Conservation (phyloP, 2,113 vertebrate species). For the Panthera tigris region DNA sequence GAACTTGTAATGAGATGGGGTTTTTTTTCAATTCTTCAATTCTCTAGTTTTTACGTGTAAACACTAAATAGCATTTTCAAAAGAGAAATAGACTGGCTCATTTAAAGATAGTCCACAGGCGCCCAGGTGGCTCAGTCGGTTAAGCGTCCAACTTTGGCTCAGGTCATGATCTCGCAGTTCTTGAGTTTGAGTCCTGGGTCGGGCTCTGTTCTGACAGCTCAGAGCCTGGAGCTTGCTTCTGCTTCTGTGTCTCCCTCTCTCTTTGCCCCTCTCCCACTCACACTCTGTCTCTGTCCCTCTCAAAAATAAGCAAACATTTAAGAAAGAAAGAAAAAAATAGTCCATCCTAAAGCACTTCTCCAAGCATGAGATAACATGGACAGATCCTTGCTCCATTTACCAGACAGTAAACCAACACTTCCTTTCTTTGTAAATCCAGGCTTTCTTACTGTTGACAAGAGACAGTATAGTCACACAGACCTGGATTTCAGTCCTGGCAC, state of each 20-base stretch:
- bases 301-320: too few species aligned
- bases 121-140: too few species aligned
- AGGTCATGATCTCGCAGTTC: too few species aligned
- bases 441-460: not conserved
- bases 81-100: not conserved
- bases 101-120: not conserved
- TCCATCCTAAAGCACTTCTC: not conserved
- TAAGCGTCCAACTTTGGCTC: too few species aligned
- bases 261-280: too few species aligned
- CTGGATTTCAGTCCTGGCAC: not conserved
- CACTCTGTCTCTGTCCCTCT: too few species aligned
- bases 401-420: not conserved
- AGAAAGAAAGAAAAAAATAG: too few species aligned
- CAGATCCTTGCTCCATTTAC: not conserved
- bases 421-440: not conserved
- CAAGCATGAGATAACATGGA: not conserved
- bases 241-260: too few species aligned
- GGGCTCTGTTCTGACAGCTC: too few species aligned
- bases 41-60: not conserved
- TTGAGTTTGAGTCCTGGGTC: too few species aligned
- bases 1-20: not conserved
- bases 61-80: constrained; percentile 26
- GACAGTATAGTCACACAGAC: not conserved
- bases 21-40: constrained; percentile 30
- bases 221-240: too few species aligned